Evolutionary conservation across 2,797 vertebrate species (phyloP).

Genomic region (Meriones psammophilus): DNA sequence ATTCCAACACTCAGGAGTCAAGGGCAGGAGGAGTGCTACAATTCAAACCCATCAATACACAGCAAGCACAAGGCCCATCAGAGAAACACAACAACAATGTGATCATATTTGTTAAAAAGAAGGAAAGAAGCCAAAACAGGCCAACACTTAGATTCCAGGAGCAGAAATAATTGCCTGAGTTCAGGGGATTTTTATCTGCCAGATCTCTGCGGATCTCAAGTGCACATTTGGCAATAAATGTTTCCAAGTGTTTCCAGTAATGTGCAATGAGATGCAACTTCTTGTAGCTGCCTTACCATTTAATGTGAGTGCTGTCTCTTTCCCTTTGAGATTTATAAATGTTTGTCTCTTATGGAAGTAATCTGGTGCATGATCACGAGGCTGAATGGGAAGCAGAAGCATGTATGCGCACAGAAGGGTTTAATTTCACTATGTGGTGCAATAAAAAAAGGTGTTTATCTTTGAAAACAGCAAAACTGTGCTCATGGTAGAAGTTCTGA

Average conservation of each 20-base stretch:
- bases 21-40: neutral
- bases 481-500: conserved; percentile 16
- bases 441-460: neutral
- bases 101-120: neutral
- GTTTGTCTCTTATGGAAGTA: neutral
- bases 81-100: neutral
- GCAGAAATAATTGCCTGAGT: neutral
- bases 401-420: neutral
- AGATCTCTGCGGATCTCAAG: neutral
- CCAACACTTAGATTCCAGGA: neutral
- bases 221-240: neutral
- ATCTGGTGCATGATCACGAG: neutral
- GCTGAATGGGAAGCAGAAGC: neutral
- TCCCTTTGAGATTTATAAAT: conserved; percentile 37
- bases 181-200: neutral
- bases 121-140: neutral
- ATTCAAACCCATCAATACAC: neutral
- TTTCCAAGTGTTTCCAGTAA: conserved; percentile 59
- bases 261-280: neutral
- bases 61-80: neutral
- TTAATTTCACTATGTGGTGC: conserved; percentile 18
- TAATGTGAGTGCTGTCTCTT: neutral
- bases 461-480: conserved; percentile 42
- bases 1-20: neutral
- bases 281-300: conserved; percentile 6